These are phyloP conservation scores for Spilosoma lubricipeda DNA, from an alignment of 2,888 invertebrate genomes.

Conservation along the genomic window DNA sequence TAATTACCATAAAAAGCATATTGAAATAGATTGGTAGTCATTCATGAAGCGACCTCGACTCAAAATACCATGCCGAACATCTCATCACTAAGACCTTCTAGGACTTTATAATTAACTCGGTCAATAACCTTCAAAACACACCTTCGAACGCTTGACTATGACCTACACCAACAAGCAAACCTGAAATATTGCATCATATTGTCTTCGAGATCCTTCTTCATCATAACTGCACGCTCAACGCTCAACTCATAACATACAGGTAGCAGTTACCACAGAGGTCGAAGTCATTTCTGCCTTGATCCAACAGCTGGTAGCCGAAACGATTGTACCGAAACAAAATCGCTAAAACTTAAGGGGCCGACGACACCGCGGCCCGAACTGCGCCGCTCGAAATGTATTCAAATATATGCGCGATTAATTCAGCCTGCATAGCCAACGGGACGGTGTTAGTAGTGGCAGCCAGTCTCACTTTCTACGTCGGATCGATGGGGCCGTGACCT, in stretches of 20 bases:
- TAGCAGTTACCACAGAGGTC: constrained; percentile 15
- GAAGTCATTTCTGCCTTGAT: constrained; percentile 9
- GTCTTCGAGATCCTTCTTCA: not conserved
- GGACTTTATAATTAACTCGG: not conserved
- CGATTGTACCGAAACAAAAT: constrained; percentile 70
- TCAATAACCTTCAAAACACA: constrained; percentile 2
- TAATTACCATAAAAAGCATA: not conserved
- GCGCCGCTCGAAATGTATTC: constrained; percentile 81
- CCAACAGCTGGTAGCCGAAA: constrained; percentile 22
- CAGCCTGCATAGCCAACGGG: constrained; percentile 86
- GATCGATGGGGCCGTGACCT: constrained; percentile 86
- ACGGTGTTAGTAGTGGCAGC: constrained; percentile 86
- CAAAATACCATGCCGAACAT: constrained; percentile 4
- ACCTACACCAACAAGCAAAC: constrained; percentile 14
- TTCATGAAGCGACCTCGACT: constrained; percentile 2
- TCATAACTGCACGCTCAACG: constrained; percentile 8
- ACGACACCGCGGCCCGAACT: constrained; percentile 80
- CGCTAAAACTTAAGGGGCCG: constrained; percentile 84
- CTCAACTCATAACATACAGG: constrained; percentile 7
- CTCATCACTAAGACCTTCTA: constrained; percentile 7
- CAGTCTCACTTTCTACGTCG: constrained; percentile 85
- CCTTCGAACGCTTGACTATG: constrained; percentile 15
- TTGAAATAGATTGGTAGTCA: not conserved
- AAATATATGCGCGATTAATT: constrained; percentile 88
- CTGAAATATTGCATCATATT: constrained; percentile 7